Conservation (phyloP, 2,888 invertebrate species). For the Melanostoma scalare region DNA sequence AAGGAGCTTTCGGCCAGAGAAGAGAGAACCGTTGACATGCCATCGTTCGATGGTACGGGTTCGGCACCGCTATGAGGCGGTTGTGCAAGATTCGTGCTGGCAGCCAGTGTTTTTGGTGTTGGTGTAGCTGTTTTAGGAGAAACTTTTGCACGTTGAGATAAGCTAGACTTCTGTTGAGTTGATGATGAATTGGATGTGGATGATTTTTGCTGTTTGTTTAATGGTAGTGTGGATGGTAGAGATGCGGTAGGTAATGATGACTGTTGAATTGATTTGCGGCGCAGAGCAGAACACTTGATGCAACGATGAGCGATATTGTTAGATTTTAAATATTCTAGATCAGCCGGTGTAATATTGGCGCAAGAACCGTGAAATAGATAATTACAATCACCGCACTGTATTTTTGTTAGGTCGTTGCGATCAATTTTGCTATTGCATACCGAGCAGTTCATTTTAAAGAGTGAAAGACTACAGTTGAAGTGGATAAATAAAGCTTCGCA, state of each 20-base stretch:
- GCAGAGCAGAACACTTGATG: slow-evolving; percentile 16
- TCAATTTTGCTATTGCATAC: slow-evolving; percentile 4
- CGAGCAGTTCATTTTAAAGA: slow-evolving; percentile 13
- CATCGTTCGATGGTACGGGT: no score
- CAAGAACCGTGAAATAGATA: neutral
- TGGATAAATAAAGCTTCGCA: neutral
- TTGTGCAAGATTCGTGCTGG: no score
- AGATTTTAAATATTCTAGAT: slow-evolving; percentile 10
- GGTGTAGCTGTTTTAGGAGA: no score
- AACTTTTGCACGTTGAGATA: no score
- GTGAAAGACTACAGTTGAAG: neutral
- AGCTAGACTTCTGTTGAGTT: no score
- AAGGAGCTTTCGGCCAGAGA: no score
- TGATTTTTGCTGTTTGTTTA: slow-evolving; percentile 23
- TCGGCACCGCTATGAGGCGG: no score
- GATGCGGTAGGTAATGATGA: slow-evolving; percentile 10
- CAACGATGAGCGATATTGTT: slow-evolving; percentile 12
- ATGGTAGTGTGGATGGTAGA: neutral
- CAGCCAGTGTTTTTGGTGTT: no score
- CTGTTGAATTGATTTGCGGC: slow-evolving; percentile 21
- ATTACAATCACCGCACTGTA: neutral
- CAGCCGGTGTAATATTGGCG: slow-evolving; percentile 2
- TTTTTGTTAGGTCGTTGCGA: slow-evolving; percentile 8
- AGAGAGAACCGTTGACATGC: no score
- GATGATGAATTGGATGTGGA: no score